Conservation (phyloP, 2,113 vertebrate species). For the Mesitornis unicolor region DNA sequence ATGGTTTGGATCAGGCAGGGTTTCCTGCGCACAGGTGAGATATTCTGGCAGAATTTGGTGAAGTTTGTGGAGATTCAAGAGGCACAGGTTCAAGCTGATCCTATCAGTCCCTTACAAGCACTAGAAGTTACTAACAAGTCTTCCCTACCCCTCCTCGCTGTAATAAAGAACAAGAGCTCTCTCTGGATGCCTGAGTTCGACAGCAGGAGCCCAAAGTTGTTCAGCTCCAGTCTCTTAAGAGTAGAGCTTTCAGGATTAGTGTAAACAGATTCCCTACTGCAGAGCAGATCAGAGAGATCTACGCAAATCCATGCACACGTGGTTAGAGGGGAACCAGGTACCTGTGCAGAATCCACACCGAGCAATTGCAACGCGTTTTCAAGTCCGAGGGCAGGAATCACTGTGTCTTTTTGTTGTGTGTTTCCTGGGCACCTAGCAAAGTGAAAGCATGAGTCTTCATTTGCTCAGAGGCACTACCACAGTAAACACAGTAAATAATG, state of each 20-base stretch:
- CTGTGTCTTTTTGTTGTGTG: background rate
- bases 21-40: rapidly evolving
- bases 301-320: background rate
- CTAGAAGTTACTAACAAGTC: background rate
- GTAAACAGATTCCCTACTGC: constrained; percentile 8
- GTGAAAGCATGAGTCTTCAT: background rate
- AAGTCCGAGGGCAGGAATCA: background rate
- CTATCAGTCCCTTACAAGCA: background rate
- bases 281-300: background rate
- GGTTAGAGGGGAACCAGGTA: background rate
- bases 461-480: background rate
- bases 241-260: constrained; percentile 10
- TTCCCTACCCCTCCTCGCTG: background rate
- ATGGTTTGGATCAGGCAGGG: background rate
- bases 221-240: background rate
- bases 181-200: background rate
- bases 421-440: background rate
- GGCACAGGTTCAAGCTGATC: background rate
- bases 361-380: background rate
- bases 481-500: background rate
- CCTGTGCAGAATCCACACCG: background rate
- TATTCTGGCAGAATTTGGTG: background rate
- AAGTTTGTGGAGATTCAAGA: background rate
- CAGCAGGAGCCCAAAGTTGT: background rate
- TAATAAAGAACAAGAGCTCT: background rate